phyloP scores from a whole-genome alignment of 2,797 vertebrate species.

The Cryptoprocta ferox region DNA sequence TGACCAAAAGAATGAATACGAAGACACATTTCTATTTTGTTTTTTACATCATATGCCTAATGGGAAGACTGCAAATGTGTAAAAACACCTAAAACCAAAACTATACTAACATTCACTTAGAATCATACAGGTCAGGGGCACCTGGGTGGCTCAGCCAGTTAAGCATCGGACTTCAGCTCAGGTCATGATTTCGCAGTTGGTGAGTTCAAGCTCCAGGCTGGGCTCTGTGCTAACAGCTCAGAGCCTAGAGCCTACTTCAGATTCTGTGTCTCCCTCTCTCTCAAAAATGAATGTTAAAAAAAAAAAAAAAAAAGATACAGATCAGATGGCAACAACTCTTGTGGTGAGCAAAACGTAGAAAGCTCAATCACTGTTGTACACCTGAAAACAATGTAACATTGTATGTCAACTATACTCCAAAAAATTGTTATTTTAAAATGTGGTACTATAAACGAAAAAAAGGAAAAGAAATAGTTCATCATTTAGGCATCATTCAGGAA shows the following conservation, averaged over 20 bases:
- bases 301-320: background rate
- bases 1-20: background rate
- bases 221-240: too few species aligned
- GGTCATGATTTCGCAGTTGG: background rate
- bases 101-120: background rate
- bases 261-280: too few species aligned
- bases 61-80: background rate
- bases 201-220: background rate
- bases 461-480: background rate
- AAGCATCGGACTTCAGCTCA: background rate
- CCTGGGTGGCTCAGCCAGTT: background rate
- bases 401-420: background rate
- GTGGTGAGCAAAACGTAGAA: background rate
- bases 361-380: background rate
- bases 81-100: conserved; percentile 5
- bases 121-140: background rate
- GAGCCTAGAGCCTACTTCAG: too few species aligned
- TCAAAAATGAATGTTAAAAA: background rate
- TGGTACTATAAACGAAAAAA: background rate
- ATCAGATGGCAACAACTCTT: background rate
- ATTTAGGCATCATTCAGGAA: background rate
- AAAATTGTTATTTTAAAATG: background rate
- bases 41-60: background rate
- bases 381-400: background rate
- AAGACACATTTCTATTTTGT: background rate